Base-by-base conservation (phyloP, 2,888 invertebrate genomes). In the Bibio marci region DNA sequence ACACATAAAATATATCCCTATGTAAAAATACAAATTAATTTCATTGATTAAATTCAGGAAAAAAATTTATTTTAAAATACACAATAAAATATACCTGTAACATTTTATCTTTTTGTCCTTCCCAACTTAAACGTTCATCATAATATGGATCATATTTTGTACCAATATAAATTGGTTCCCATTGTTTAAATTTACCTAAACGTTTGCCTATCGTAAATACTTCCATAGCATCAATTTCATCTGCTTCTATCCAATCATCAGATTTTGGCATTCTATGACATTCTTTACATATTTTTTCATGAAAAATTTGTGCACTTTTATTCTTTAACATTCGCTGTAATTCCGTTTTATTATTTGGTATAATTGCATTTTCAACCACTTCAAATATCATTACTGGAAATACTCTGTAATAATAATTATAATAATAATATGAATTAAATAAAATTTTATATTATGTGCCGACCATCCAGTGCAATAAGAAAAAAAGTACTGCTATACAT, bases 131-230 rank as follows among this genome's bases (percentile, higher is more conserved):
- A 47, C 88, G 69, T 57, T 90, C 90, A 49, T 91, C 90, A 56
- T 88, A 91, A 40, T 78, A 62, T 0, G 88, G 87, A 45, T 87
- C 87, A n/a, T 67, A 64, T 54, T 88, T 81, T 1, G 87, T 86
- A 17, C 90, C 88, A 38, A 91, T 81, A 54, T 80, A 91, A 51
- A 91, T 87, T 2, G 91, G 91, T 57, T 91, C 90, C 90, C 90
- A 91, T 52, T 76, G 76, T 11, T 71, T 63, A 52, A 70, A 79
- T 46, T 67, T 67, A 2, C 75, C 76, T 35, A 66, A 73, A 18
- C 87, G 65, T 52, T 82, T 79, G 1, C 79, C 79, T 12, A 78
- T 71, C 55, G 81, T 76, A 56, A 86, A 86, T 41, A 83, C 73
- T 48, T 75, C 73, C 54, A 85, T 14, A 0, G 48, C 39, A 13